phyloP scores from a whole-genome alignment of 2,113 vertebrate genomes.

The Glaucidium brasilianum region DNA sequence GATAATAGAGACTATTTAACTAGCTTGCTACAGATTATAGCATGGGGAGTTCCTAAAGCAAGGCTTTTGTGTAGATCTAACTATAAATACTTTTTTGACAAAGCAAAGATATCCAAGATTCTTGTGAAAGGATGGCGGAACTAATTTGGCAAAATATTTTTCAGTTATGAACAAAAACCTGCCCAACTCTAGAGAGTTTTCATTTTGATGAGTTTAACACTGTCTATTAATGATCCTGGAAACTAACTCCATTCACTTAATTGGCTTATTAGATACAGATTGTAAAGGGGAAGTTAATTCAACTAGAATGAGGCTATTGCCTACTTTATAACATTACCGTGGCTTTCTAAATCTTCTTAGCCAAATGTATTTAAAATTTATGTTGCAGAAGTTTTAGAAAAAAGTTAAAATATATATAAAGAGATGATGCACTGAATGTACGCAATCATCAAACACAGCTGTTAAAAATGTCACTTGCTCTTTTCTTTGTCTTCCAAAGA shows the following conservation, averaged over 20 bases:
- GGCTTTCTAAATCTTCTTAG: constrained; percentile 12
- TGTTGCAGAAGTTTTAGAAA: not conserved
- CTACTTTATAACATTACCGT: not conserved
- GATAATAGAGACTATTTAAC: not conserved
- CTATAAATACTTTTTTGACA: not conserved
- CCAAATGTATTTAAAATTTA: not conserved
- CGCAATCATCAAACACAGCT: not conserved
- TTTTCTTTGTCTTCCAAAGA: not conserved
- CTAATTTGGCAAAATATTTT: constrained; percentile 40
- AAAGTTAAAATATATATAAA: not conserved
- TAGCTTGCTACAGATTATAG: not conserved
- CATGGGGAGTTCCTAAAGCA: not conserved
- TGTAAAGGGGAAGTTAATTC: constrained; percentile 35
- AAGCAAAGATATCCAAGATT: not conserved
- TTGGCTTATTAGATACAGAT: constrained; percentile 42
- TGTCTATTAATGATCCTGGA: constrained; percentile 53
- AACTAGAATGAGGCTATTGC: not conserved
- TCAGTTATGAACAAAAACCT: not conserved
- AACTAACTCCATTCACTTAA: constrained; percentile 40
- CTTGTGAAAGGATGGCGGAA: not conserved
- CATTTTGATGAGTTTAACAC: constrained; percentile 44
- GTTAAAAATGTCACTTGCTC: not conserved
- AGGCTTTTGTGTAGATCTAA: not conserved
- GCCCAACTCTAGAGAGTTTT: not conserved
- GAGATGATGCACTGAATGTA: not conserved